A percentile compares a stretch with the other conserved stretches of the same genome.
phyloP scores from a whole-genome alignment of 2,113 vertebrate genomes.

The Thomomys bottae region DNA sequence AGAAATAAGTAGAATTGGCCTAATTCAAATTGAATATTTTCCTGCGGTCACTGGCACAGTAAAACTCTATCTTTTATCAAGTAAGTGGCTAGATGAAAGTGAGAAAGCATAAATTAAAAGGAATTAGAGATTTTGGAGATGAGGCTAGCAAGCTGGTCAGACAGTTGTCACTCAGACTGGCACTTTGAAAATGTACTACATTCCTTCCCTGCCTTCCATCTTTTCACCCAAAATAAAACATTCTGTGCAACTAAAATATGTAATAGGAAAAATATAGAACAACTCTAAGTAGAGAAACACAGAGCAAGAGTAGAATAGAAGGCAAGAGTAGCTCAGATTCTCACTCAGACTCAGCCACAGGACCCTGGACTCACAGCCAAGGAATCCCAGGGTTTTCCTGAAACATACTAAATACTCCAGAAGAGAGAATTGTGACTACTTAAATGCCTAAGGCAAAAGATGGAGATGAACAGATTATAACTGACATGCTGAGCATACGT shows the following conservation, averaged over 20 bases:
- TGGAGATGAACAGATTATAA: not conserved
- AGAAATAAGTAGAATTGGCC: slow-evolving; percentile 49
- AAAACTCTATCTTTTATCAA: slow-evolving; percentile 40
- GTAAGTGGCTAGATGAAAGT: slow-evolving; percentile 49
- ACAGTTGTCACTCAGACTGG: not conserved
- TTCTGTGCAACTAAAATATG: not conserved
- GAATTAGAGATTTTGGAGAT: not conserved
- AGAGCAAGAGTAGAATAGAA: not conserved
- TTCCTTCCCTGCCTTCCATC: not conserved
- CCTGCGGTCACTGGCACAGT: slow-evolving; percentile 31
- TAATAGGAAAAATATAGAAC: not conserved
- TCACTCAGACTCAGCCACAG: not conserved
- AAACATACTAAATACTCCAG: not conserved
- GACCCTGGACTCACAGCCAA: not conserved
- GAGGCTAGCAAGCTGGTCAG: not conserved
- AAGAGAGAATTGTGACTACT: not conserved
- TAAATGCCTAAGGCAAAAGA: slow-evolving; percentile 14
- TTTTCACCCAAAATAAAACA: not conserved
- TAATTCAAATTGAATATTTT: slow-evolving; percentile 71
- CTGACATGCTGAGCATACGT: not conserved
- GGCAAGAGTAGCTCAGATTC: not conserved
- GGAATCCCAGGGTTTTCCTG: not conserved
- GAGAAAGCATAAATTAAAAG: slow-evolving; percentile 66
- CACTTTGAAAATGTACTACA: not conserved
- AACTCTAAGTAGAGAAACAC: not conserved